Base-by-base conservation (phyloP, 1,140 invertebrate genomes). In the Parapsyche elsis region DNA sequence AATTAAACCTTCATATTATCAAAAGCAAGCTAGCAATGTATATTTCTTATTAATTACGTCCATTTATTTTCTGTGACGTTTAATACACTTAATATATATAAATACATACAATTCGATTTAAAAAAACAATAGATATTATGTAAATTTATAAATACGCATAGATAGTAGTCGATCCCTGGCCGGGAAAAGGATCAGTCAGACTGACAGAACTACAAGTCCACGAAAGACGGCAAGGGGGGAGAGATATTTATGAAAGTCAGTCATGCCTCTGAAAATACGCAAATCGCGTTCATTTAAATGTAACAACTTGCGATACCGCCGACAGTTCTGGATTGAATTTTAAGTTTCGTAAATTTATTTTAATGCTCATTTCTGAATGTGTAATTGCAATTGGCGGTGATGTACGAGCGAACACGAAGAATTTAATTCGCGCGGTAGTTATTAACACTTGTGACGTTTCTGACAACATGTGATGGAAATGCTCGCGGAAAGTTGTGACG, bases 281-380 rank as follows among this genome's bases (percentile, higher is more conserved):
- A 82, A 82, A 82, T 82, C 81, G 81, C 78, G 74, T 80, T 82
- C 81, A 80, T 82, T 80, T 82, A 59, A 80, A 82, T 80, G 81
- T 82, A 75, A 71, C 79, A 82, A 80, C 81, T 49, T 71, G 79
- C 76, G 23, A 80, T 79, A 70, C 70, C 57, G 23, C 77, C 71
- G 76, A 74, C 81, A 67, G 79, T 45, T 53, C 71, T 61, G 70
- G 57, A 77, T 77, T 77, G 53, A 77, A 77, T 77, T 77, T 77
- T 77, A 77, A 77, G 19, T 49, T 67, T 44, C 57, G 16, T 38
- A 46, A 46, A 73, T 73, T 73, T 73, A 73, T 73, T 73, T 73
- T 73, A 73, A 73, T 73, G 71, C 24, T 45, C 38, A 45, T 46
- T 16, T 46, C 16, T 23, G 44, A 16, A 38, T 16, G 21, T 49